Evolutionary conservation across 2,113 vertebrate species (phyloP).

Genomic region (Morone saxatilis): DNA sequence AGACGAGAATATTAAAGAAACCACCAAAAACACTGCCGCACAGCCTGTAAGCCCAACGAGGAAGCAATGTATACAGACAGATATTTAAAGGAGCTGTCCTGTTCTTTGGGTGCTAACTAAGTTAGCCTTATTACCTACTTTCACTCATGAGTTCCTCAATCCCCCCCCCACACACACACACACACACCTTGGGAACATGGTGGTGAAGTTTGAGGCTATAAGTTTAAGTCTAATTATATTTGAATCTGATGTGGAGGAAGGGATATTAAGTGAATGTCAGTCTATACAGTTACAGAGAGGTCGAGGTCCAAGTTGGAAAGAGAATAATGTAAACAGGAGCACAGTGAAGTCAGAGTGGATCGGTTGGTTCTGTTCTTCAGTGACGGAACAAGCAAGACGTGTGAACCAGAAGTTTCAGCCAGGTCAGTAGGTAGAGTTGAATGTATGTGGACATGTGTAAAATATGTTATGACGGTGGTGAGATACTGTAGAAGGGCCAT

Average conservation of each 20-base stretch:
- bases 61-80: slow-evolving; percentile 91
- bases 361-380: background rate
- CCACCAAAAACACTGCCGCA: slow-evolving; percentile 82
- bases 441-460: slow-evolving; percentile 48
- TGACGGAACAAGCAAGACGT: background rate
- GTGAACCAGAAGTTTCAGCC: slow-evolving; percentile 1
- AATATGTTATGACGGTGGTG: slow-evolving; percentile 26
- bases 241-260: slow-evolving; percentile 7
- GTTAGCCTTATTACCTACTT: slow-evolving; percentile 48
- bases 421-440: slow-evolving; percentile 49
- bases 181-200: slow-evolving; percentile 3
- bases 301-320: slow-evolving; percentile 21
- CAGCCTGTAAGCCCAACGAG: slow-evolving; percentile 82
- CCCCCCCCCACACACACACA: background rate
- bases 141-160: background rate
- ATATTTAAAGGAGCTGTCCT: slow-evolving; percentile 86
- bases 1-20: slow-evolving; percentile 82
- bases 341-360: slow-evolving; percentile 33
- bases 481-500: slow-evolving; percentile 14
- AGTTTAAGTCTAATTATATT: background rate
- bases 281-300: slow-evolving; percentile 16
- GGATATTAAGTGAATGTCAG: slow-evolving; percentile 42
- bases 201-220: slow-evolving; percentile 5
- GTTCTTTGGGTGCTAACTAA: slow-evolving; percentile 21
- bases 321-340: slow-evolving; percentile 10